Conservation (phyloP, 2,113 vertebrate species). For the Tympanuchus pallidicinctus region DNA sequence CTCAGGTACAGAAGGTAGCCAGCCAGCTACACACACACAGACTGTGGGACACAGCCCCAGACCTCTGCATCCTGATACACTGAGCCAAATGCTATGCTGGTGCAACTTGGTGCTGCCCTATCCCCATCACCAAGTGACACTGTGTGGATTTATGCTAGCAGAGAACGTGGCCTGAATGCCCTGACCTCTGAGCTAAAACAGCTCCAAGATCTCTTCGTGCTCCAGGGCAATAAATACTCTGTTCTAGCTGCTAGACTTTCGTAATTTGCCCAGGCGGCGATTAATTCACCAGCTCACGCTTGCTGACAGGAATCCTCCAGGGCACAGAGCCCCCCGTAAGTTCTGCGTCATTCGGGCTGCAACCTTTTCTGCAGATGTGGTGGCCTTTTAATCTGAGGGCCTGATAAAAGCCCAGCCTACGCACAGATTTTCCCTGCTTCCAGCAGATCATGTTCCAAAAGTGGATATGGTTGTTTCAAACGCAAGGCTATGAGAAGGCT, state of each 20-base stretch:
- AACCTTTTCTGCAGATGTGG: conserved; percentile 31
- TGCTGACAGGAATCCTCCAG: conserved; percentile 35
- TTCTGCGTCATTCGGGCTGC: conserved; percentile 17
- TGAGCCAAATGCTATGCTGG: neutral
- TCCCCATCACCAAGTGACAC: neutral
- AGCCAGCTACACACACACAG: accelerated
- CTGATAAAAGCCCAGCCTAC: conserved; percentile 53
- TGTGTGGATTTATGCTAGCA: neutral
- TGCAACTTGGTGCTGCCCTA: neutral
- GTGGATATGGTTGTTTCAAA: conserved; percentile 48
- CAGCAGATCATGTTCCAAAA: conserved; percentile 51
- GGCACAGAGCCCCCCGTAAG: neutral
- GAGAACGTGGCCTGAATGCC: neutral
- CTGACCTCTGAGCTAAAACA: neutral
- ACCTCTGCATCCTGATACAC: neutral
- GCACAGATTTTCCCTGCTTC: neutral
- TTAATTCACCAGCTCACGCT: conserved; percentile 4
- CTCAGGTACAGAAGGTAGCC: neutral
- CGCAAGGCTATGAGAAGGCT: neutral
- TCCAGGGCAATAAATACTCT: neutral
- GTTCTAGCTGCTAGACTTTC: neutral
- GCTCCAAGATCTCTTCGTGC: neutral
- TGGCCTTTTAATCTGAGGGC: conserved; percentile 4
- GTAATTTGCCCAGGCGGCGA: neutral
- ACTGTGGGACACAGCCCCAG: accelerated